Conservation (phyloP, 92 coral and sea anemone genomes). For the Heteractis magnifica region DNA sequence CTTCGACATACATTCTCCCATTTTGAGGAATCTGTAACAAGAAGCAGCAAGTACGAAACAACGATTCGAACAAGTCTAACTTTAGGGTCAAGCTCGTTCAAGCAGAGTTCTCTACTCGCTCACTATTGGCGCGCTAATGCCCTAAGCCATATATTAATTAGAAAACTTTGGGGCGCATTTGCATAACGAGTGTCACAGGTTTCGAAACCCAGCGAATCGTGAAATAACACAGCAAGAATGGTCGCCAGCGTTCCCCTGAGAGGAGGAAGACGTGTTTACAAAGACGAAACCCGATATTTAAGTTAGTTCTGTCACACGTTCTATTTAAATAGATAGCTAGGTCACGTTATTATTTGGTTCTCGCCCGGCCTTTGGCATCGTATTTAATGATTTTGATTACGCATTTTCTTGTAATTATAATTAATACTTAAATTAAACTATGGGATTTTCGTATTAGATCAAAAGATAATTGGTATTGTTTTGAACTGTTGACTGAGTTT, state of each 20-base stretch:
- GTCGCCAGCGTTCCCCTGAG: background rate
- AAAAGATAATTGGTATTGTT: too few relatives aligned
- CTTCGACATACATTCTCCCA: slow-evolving; percentile 82
- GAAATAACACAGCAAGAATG: background rate
- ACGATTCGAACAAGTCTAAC: background rate
- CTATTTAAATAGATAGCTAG: too few relatives aligned
- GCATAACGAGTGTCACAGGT: slow-evolving; percentile 24
- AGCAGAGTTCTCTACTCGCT: slow-evolving; percentile 6
- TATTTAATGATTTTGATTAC: too few relatives aligned
- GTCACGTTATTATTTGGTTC: too few relatives aligned
- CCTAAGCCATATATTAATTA: background rate
- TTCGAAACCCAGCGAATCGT: slow-evolving; percentile 17
- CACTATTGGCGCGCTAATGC: background rate
- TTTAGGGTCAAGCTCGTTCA: background rate
- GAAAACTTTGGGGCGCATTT: background rate
- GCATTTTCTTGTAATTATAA: too few relatives aligned
- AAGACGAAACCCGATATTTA: background rate
- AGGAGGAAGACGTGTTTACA: background rate
- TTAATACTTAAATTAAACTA: too few relatives aligned
- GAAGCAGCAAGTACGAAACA: background rate
- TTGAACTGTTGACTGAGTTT: too few relatives aligned
- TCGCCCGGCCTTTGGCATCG: too few relatives aligned
- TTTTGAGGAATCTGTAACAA: slow-evolving; percentile 4
- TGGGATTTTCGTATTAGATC: too few relatives aligned
- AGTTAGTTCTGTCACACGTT: too few relatives aligned